A percentile compares a stretch with the other conserved stretches of the same genome.
These are phyloP conservation scores for Marasmarcha lunaedactyla DNA, from an alignment of 2,888 invertebrate species.

Conservation along the genomic window DNA sequence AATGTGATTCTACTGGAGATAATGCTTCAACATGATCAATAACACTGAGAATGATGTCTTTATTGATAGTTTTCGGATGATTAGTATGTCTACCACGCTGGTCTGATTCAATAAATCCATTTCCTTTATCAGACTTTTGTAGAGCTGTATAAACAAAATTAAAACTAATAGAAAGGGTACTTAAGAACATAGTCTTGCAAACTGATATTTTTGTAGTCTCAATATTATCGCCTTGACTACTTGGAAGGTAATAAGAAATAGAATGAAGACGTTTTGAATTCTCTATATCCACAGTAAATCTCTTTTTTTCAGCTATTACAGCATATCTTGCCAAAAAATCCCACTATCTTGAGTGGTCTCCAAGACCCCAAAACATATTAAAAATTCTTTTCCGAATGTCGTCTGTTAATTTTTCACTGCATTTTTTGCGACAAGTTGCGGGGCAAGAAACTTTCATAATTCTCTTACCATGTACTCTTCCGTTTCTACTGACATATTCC, in stretches of 20 bases:
- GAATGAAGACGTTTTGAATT: slow-evolving; percentile 4
- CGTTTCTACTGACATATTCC: slow-evolving; percentile 8
- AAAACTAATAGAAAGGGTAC: slow-evolving; percentile 3
- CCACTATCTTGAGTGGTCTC: slow-evolving; percentile 8
- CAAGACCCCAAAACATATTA: slow-evolving; percentile 8
- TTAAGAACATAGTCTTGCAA: slow-evolving; percentile 6
- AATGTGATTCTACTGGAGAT: slow-evolving; percentile 10
- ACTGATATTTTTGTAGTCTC: slow-evolving; percentile 6
- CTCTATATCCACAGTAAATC: slow-evolving; percentile 4
- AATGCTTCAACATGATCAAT: slow-evolving; percentile 9
- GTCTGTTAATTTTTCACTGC: slow-evolving; percentile 6
- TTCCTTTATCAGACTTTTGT: neutral
- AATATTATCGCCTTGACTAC: slow-evolving; percentile 3
- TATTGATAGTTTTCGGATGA: neutral
- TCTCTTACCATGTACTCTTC: slow-evolving; percentile 6
- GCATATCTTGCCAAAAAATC: slow-evolving; percentile 7
- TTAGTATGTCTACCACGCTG: neutral
- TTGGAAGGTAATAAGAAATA: slow-evolving; percentile 6
- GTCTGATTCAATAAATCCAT: neutral
- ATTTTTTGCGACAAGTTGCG: slow-evolving; percentile 7
- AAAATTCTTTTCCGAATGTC: slow-evolving; percentile 3
- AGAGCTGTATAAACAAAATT: neutral
- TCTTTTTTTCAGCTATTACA: slow-evolving; percentile 4
- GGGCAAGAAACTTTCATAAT: slow-evolving; percentile 7
- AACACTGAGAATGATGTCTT: slow-evolving; percentile 7